Conservation (phyloP, 2,797 vertebrate genomes). For the Diplodus sargus region DNA sequence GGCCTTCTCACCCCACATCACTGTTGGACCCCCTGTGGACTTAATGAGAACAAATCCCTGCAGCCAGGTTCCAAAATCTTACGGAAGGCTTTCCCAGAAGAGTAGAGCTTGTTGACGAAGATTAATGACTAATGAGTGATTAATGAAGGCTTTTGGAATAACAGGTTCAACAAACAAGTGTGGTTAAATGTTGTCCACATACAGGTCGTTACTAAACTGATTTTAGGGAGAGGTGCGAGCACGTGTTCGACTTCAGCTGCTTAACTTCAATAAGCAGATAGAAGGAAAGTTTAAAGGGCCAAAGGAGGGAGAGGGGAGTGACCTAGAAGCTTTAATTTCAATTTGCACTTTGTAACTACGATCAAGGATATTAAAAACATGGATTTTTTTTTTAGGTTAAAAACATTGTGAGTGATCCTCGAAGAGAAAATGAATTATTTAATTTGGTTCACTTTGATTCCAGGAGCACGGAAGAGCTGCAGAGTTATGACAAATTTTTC, state of each 20-base stretch:
- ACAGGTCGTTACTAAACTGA: too few relatives aligned
- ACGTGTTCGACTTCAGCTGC: background rate
- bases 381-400: background rate
- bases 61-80: background rate
- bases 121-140: background rate
- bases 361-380: conserved; percentile 12
- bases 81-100: too few relatives aligned
- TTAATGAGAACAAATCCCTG: background rate
- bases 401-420: background rate
- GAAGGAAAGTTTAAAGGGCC: background rate
- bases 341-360: conserved; percentile 8
- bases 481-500: background rate
- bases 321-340: conserved; percentile 4
- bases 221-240: too few relatives aligned
- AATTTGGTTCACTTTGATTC: conserved; percentile 5
- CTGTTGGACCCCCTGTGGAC: background rate
- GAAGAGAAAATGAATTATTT: background rate
- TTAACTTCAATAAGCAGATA: conserved; percentile 8
- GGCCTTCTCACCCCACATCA: background rate
- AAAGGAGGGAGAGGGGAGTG: background rate
- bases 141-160: background rate
- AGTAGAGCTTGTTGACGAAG: background rate
- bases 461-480: background rate
- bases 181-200: background rate
- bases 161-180: background rate